A percentile compares a stretch with the other conserved stretches of the same genome.
Evolutionary conservation across 2,113 vertebrate species (phyloP).

Genomic region (Penelope pileata): DNA sequence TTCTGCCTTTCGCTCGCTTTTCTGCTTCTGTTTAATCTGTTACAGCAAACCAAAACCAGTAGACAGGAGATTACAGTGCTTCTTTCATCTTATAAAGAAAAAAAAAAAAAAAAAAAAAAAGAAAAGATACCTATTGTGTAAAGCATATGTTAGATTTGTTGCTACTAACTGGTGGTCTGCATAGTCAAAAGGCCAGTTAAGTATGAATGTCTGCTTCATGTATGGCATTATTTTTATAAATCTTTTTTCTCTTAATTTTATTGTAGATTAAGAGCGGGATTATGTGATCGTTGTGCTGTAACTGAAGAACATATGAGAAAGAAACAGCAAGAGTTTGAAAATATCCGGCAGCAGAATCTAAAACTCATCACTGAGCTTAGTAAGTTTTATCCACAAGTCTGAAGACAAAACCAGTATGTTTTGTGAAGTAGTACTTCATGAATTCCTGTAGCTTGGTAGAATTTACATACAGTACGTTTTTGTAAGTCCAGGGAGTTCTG

Average conservation of each 20-base stretch:
- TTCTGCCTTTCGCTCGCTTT: neutral
- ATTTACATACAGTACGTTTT: neutral
- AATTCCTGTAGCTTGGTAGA: neutral
- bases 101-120: too few species aligned
- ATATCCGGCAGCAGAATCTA: slow-evolving; percentile 85
- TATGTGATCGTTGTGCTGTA: slow-evolving; percentile 88
- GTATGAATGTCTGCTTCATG: neutral
- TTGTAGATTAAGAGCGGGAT: slow-evolving; percentile 83
- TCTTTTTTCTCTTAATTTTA: neutral
- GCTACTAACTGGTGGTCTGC: neutral
- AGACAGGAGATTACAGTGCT: neutral
- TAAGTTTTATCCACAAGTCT: slow-evolving; percentile 75
- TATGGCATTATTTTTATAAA: neutral
- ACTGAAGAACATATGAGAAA: slow-evolving; percentile 88
- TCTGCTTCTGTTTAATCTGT: neutral
- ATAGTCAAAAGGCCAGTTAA: neutral
- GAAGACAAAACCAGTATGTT: neutral
- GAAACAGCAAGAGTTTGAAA: slow-evolving; percentile 85
- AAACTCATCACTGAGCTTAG: slow-evolving; percentile 86
- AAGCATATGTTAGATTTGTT: neutral
- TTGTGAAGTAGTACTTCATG: neutral
- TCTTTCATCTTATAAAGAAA: neutral
- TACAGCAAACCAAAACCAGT: neutral
- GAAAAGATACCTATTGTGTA: neutral
- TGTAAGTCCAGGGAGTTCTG: neutral